A percentile compares a stretch with the other conserved stretches of the same genome.
Conservation (phyloP, 2,113 vertebrate genomes). For the Tyrannus savana region DNA sequence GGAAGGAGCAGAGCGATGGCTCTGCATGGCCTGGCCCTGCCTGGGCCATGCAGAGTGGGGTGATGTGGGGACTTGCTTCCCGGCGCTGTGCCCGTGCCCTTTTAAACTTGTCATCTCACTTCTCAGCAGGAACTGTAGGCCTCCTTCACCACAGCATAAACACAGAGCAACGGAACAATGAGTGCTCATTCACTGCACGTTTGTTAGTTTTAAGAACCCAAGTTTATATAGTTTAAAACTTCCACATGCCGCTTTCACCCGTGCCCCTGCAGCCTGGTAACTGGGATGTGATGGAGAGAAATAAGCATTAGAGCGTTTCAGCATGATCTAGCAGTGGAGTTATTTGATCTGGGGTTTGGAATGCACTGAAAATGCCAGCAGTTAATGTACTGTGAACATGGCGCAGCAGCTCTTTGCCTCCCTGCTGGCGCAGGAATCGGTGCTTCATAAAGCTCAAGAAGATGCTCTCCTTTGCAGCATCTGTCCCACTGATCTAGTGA, state of each 20-base stretch:
- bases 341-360: not conserved
- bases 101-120: not conserved
- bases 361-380: not conserved
- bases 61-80: not conserved
- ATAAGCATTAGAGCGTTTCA: not conserved
- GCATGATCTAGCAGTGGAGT: not conserved
- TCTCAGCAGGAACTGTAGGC: not conserved
- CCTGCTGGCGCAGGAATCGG: rapidly evolving
- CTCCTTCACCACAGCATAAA: not conserved
- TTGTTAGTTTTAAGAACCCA: not conserved
- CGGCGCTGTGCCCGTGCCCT: not conserved
- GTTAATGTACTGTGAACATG: not conserved
- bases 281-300: not conserved
- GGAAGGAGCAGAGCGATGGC: not conserved
- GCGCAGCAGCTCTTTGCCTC: not conserved
- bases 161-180: not conserved
- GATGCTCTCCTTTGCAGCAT: not conserved
- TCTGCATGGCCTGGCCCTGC: not conserved
- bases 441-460: not conserved
- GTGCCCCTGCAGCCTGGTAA: not conserved
- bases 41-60: rapidly evolving
- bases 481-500: not conserved
- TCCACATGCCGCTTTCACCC: rapidly evolving
- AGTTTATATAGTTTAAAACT: not conserved
- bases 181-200: not conserved